phyloP scores from a whole-genome alignment of 2,888 invertebrate species.

The Notocelia uddmanniana region DNA sequence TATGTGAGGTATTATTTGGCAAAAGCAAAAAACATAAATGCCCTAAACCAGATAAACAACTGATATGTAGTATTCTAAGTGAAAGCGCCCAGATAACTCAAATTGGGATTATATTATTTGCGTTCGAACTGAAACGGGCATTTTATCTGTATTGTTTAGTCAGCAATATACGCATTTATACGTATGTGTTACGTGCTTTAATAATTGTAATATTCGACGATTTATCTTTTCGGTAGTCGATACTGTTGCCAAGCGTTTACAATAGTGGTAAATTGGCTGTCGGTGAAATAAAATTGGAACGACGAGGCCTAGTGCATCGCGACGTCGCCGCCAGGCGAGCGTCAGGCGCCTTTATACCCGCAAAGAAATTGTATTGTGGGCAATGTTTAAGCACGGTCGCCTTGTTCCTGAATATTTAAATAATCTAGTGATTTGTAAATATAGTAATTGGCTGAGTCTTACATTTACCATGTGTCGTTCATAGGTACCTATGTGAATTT shows the following conservation, averaged over 20 bases:
- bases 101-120: too few species aligned
- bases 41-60: too few species aligned
- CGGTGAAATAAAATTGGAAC: constrained; percentile 34
- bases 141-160: neutral
- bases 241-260: constrained; percentile 30
- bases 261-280: constrained; percentile 31
- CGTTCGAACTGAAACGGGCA: too few species aligned
- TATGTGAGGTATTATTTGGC: too few species aligned
- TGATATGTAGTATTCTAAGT: too few species aligned
- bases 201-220: neutral
- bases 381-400: neutral
- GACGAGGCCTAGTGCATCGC: constrained; percentile 25
- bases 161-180: too few species aligned
- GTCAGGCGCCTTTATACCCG: neutral
- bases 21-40: too few species aligned
- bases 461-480: too few species aligned
- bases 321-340: constrained; percentile 34
- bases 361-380: neutral
- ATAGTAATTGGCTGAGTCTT: too few species aligned
- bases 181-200: neutral
- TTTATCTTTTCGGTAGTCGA: neutral
- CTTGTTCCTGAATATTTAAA: neutral
- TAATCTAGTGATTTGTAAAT: too few species aligned
- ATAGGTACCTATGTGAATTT: too few species aligned
- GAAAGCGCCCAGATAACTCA: too few species aligned